These are phyloP conservation scores for Rhinophrynus dorsalis DNA, from an alignment of 2,797 vertebrate genomes.

Conservation along the genomic window DNA sequence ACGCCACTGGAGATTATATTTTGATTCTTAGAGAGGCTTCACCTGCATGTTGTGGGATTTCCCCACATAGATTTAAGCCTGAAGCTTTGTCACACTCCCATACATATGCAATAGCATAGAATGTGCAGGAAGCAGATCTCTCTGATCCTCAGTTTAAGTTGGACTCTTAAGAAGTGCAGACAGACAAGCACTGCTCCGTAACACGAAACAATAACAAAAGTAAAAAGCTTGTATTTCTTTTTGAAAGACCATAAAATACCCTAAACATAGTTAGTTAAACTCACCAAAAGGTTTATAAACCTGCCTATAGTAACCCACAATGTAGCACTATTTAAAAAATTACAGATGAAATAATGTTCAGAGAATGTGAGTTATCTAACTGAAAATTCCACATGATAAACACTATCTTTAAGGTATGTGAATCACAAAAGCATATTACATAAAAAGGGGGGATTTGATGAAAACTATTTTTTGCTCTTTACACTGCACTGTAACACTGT, in stretches of 20 bases:
- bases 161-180: slow-evolving; percentile 28
- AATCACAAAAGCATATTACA: too few species aligned
- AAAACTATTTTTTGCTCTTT: too few species aligned
- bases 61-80: slow-evolving; percentile 9
- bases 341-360: neutral
- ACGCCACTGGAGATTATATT: slow-evolving; percentile 12
- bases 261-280: slow-evolving; percentile 2
- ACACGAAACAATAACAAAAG: neutral
- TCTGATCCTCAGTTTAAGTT: slow-evolving; percentile 25
- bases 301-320: neutral
- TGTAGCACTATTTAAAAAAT: neutral
- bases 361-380: too few species aligned
- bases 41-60: slow-evolving; percentile 39
- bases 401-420: too few species aligned
- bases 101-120: slow-evolving; percentile 30
- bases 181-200: slow-evolving; percentile 23
- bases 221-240: slow-evolving; percentile 11
- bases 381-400: too few species aligned
- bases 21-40: slow-evolving; percentile 14
- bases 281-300: neutral
- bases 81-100: slow-evolving; percentile 6
- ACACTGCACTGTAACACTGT: too few species aligned
- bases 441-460: too few species aligned
- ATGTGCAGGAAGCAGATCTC: slow-evolving; percentile 11
- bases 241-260: slow-evolving; percentile 12